Evolutionary conservation across 2,113 vertebrate genomes (phyloP).

Genomic region (Alces alces): DNA sequence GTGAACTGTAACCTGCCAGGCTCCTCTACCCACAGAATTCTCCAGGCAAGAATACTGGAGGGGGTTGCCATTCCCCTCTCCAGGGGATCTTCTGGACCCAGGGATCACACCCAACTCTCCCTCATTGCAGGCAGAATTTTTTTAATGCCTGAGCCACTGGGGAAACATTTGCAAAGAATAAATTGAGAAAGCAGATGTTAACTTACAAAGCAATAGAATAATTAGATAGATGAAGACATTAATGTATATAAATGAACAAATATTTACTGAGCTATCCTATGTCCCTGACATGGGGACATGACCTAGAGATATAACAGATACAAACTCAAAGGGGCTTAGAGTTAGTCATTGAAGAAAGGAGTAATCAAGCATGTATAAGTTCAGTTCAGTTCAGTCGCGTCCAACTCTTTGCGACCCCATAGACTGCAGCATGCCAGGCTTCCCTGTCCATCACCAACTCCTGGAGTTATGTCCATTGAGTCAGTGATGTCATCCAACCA

Average conservation of each 20-base stretch:
- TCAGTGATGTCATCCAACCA: neutral
- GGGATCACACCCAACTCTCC: neutral
- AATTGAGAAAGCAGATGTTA: neutral
- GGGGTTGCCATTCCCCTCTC: neutral
- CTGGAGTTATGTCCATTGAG: neutral
- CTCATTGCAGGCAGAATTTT: neutral
- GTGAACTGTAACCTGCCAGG: neutral
- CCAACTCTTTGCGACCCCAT: neutral
- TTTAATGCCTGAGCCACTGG: neutral
- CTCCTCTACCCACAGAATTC: accelerated
- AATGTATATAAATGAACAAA: neutral
- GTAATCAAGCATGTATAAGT: neutral
- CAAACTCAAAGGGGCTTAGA: neutral
- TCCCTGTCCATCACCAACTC: neutral
- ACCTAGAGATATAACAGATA: neutral
- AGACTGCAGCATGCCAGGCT: neutral
- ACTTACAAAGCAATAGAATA: neutral
- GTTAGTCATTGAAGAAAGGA: neutral
- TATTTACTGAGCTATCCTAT: neutral
- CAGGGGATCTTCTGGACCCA: neutral
- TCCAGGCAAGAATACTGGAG: neutral
- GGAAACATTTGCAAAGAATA: neutral
- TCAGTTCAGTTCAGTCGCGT: neutral
- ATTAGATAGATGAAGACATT: neutral
- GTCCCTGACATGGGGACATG: neutral